Base-by-base conservation (phyloP, 1,140 invertebrate genomes). In the Caenorhabditis briggsae region DNA sequence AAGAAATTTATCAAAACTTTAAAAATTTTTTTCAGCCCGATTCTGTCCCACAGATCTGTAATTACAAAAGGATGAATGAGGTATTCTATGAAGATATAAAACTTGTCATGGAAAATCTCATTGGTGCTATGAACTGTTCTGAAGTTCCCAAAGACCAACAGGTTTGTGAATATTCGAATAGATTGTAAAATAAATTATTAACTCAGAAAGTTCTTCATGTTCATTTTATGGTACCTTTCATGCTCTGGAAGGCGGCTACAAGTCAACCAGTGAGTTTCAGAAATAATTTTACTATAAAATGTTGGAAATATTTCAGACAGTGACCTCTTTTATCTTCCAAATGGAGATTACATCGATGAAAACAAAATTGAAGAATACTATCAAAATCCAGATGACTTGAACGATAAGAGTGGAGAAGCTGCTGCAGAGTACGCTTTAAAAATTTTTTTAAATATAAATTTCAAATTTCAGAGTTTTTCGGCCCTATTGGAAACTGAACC, bases 21-120 rank as follows among this genome's bases (percentile, higher is more conserved):
- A 33, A 33, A 33, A 3, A 33, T 33, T 33, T 33, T n/a, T 64
- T 65, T 41, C 65, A 74, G 65, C 20, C 46, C 1, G n/a, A 43
- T 46, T n/a, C 7, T 9, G 9, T 74, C 18, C 41, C 65, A 8
- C 65, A 74, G 18, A 46, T 5, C 3, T 46, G 41, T 9, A 74
- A 74, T 48, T 74, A 74, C 65, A 74, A 48, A 46, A 11, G 65
- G 18, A 74, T 74, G 65, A 74, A 74, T 74, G 65, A 74, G 12
- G 65, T 74, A 14, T 74, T 46, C 43, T n/a, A 33, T 74, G 43
- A 46, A n/a, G 65, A 74, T 25, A 74, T 74, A 14, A 46, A 46
- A 7, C n/a, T 74, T 18, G 65, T 74, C 5, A 18, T 74, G 16
- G 65, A 74, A 18, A 43, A 74, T 48, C 46, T 74, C 16, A 18